phyloP scores from a whole-genome alignment of 2,113 vertebrate species.

The Trematocara zebra region DNA sequence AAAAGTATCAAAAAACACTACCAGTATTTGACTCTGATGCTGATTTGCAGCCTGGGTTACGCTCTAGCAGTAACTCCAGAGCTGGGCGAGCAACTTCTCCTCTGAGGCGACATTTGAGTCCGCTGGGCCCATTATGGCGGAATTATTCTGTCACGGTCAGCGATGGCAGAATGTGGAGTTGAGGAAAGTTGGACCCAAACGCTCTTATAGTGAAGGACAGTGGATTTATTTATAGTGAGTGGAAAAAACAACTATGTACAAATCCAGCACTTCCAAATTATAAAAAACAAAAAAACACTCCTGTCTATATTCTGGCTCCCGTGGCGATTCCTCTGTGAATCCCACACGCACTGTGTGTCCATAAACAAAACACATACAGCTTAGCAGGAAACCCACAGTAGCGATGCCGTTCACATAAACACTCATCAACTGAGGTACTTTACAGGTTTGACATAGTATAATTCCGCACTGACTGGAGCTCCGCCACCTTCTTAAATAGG shows the following conservation, averaged over 20 bases:
- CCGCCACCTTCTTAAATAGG: background rate
- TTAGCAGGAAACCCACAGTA: background rate
- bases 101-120: background rate
- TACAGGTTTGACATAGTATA: background rate
- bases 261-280: background rate
- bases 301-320: too few species aligned
- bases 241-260: background rate
- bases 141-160: background rate
- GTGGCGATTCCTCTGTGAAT: background rate
- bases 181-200: accelerated
- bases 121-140: accelerated
- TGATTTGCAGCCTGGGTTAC: background rate
- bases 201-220: background rate
- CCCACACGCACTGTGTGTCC: background rate
- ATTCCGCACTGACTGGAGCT: accelerated
- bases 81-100: accelerated
- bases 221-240: background rate
- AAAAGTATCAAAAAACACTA: background rate
- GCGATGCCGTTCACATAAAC: accelerated
- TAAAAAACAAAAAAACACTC: too few species aligned
- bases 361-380: background rate
- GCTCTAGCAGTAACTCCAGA: background rate
- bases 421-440: background rate
- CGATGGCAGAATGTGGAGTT: background rate
- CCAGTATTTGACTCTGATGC: background rate